Evolutionary conservation across 2,113 vertebrate species (phyloP).

Genomic region (Ceuthmochares aereus): DNA sequence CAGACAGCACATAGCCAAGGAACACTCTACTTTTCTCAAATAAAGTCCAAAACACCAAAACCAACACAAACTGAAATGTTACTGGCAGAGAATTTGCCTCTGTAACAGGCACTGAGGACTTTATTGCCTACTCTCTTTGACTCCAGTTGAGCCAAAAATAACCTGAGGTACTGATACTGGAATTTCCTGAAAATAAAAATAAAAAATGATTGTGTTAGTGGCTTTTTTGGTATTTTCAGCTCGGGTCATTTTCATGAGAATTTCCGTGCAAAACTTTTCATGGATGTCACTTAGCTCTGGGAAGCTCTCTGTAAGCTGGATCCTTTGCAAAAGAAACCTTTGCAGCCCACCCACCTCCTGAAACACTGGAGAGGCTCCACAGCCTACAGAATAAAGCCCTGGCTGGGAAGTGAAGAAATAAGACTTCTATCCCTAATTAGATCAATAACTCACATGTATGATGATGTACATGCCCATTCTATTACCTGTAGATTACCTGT

Average conservation of each 20-base stretch:
- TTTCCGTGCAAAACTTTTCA: neutral
- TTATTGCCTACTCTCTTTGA: neutral
- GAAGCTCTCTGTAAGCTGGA: neutral
- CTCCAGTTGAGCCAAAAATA: slow-evolving; percentile 39
- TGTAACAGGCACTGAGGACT: neutral
- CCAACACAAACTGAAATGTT: neutral
- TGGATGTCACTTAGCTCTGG: neutral
- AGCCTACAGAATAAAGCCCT: neutral
- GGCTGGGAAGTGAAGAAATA: neutral
- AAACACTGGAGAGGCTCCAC: neutral
- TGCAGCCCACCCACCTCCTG: neutral
- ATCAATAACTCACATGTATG: neutral
- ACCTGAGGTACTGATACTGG: slow-evolving; percentile 16
- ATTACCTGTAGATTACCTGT: neutral
- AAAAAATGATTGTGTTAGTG: neutral
- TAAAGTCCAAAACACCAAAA: neutral
- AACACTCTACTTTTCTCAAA: neutral
- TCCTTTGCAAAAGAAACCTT: neutral
- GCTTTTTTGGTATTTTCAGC: slow-evolving; percentile 21
- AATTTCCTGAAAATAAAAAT: slow-evolving; percentile 41
- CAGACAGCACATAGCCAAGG: neutral
- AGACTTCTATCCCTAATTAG: neutral
- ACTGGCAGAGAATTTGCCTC: slow-evolving; percentile 5
- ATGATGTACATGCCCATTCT: neutral
- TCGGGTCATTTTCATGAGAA: slow-evolving; percentile 25